Evolutionary conservation across 2,888 invertebrate species (phyloP).

Genomic region (Hypercompe scribonia): DNA sequence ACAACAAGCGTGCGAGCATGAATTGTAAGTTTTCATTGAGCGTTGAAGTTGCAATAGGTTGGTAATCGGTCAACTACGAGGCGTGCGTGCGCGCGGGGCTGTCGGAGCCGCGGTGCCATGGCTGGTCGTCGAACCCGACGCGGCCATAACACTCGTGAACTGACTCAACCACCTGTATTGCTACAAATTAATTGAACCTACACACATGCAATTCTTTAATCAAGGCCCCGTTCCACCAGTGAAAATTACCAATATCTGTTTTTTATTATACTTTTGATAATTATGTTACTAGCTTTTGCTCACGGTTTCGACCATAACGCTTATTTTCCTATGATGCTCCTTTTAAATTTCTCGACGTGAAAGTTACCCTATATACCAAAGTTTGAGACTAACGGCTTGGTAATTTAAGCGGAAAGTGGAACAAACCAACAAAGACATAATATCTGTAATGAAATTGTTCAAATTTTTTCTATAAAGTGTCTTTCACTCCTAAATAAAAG

Average conservation of each 20-base stretch:
- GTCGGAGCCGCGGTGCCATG: constrained; percentile 59
- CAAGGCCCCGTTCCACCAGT: constrained; percentile 26
- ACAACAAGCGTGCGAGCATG: constrained; percentile 58
- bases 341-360: background rate
- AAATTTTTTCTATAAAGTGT: background rate
- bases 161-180: constrained; percentile 55
- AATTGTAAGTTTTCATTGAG: constrained; percentile 73
- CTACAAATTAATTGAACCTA: constrained; percentile 54
- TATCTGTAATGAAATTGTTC: background rate
- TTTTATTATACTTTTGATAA: background rate
- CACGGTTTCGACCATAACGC: background rate
- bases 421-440: background rate
- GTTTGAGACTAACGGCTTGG: background rate
- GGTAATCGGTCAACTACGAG: constrained; percentile 72
- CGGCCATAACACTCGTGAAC: constrained; percentile 45
- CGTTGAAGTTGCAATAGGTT: constrained; percentile 64
- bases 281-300: background rate
- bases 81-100: constrained; percentile 59
- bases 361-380: background rate
- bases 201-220: constrained; percentile 40
- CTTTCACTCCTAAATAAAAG: background rate
- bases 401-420: background rate
- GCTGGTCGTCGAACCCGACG: constrained; percentile 76
- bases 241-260: constrained; percentile 6
- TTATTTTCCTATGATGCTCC: background rate